Evolutionary conservation across 2,888 invertebrate genomes (phyloP), one percentile per base, ranked within the genome.

Genomic region (Caenorhabditis virilis): DNA sequence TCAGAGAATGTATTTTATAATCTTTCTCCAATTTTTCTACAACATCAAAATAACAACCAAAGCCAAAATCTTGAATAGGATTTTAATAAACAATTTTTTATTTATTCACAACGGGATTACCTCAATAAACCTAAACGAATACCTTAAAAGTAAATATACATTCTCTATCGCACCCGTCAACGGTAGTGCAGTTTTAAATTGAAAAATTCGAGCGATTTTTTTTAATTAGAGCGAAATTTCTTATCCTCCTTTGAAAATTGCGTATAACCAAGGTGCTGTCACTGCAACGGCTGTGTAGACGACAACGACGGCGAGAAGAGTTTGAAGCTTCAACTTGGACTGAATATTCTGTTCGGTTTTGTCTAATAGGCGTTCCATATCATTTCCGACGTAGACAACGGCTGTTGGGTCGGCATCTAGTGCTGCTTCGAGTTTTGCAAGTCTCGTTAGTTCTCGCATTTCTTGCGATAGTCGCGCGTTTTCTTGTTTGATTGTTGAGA

Each of bases 271-370:
- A 11, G 81, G 81, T 23, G 76, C 65, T 4, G 77, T 69, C 22
- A 81, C 68, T 13, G 75, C 81, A 22, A 80, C 51, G 4, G 80
- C 77, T 3, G 77, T 72, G 56, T 81, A 81, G 41, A 74, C 69
- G 47, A 74, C 59, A 23, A 82, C 82, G 20, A 82, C 82, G 13
- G 69, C 70, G 7, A 79, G 55, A n/a, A 82, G 69, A 7, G 82
- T 82, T 49, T 80, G 80, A 42, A 82, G 57, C 55, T 82, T 82
- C 78, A 82, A 76, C 49, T 76, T 78, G 13, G 76, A 74, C 49
- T 82, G 82, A 42, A 82, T 53, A 30, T 80, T 79, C 58, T 66
- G 66, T 54, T 81, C 80, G 0, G 82, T 80, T 48, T 79, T 67
- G 30, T 75, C 72, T 39, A 82, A 60, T 48, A 82, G 60, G 23